Conservation (phyloP, 1,140 invertebrate species). For the Drosophila sp. region DNA sequence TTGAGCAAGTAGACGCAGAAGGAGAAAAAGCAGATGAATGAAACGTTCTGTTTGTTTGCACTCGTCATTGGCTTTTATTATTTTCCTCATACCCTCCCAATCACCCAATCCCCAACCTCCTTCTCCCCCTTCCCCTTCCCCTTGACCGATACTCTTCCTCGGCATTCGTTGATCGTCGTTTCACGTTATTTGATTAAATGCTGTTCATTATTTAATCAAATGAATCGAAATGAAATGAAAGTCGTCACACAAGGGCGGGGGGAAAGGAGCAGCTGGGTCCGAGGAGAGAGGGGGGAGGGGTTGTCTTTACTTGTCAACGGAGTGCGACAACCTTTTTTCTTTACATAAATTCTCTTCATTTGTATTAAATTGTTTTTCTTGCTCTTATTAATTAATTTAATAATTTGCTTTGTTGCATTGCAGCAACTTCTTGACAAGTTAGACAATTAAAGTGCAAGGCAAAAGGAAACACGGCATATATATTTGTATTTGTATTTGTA, state of each 20-base stretch:
- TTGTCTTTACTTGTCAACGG: slow-evolving; percentile 15
- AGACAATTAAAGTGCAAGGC: slow-evolving; percentile 61
- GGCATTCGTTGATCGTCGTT: slow-evolving; percentile 10
- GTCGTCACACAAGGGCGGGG: slow-evolving; percentile 4
- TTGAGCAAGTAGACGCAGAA: slow-evolving; percentile 6
- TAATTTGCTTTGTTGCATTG: slow-evolving; percentile 23
- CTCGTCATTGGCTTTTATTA: slow-evolving; percentile 43
- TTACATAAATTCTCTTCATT: not conserved
- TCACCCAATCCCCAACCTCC: too few species aligned
- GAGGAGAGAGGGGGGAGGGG: too few species aligned
- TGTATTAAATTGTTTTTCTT: slow-evolving; percentile 6
- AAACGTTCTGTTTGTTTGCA: slow-evolving; percentile 49
- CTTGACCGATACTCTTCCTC: too few species aligned
- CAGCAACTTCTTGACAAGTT: slow-evolving; percentile 30
- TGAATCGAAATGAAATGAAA: slow-evolving; percentile 72
- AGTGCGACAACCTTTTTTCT: slow-evolving; percentile 47
- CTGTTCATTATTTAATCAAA: slow-evolving; percentile 80
- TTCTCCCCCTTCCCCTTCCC: too few species aligned
- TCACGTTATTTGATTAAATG: slow-evolving; percentile 68
- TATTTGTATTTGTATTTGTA: slow-evolving; percentile 6
- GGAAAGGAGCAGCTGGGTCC: too few species aligned
- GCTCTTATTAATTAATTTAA: slow-evolving; percentile 21
- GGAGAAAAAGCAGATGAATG: slow-evolving; percentile 24
- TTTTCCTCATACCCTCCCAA: not conserved
- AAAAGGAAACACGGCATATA: slow-evolving; percentile 19